phyloP scores from a whole-genome alignment of 2,113 vertebrate species.

The Ciconia maguari region DNA sequence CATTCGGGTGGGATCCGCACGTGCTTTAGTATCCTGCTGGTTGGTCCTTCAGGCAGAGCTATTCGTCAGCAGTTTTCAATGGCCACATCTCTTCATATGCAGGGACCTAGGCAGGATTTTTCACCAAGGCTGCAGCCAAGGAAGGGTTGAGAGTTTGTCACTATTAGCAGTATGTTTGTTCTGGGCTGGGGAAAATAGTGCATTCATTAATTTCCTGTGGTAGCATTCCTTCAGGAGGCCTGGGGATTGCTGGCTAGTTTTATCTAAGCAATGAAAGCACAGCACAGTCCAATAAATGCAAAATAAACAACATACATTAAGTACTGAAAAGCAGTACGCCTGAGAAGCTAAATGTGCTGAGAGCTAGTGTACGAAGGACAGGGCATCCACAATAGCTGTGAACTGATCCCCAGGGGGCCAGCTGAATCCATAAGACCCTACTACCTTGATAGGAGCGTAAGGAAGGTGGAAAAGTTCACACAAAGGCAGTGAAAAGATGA shows the following conservation, averaged over 20 bases:
- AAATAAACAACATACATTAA: background rate
- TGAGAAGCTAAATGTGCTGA: background rate
- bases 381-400: background rate
- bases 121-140: background rate
- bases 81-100: background rate
- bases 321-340: background rate
- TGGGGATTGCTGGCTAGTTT: background rate
- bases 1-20: background rate
- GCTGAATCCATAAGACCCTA: background rate
- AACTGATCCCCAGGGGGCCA: background rate
- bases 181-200: background rate
- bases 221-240: background rate
- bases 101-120: background rate
- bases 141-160: background rate
- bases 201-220: background rate
- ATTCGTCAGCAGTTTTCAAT: background rate
- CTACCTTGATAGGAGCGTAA: background rate
- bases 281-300: background rate
- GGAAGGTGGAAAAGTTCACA: background rate
- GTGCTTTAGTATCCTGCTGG: accelerated
- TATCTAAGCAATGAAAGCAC: background rate
- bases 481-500: background rate
- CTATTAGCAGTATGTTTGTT: background rate
- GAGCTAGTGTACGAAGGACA: background rate
- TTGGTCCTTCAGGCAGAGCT: background rate